Percentiles rank a stretch among this genome's conserved stretches.
Conservation (phyloP, 1,140 invertebrate genomes). For the Vanessa tameamea region DNA sequence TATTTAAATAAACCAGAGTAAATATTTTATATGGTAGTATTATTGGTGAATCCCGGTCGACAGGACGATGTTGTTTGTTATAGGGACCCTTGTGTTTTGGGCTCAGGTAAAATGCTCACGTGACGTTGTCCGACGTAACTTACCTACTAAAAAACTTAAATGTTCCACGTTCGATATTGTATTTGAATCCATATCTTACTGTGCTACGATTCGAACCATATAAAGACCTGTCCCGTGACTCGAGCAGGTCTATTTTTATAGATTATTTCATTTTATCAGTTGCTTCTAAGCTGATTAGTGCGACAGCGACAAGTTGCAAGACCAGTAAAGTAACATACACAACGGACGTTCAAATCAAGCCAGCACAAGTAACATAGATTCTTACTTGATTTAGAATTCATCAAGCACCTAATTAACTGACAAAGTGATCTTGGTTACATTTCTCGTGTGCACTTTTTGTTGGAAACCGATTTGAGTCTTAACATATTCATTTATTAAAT, state of each 20-base stretch:
- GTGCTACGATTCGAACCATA: neutral
- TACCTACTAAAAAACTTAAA: neutral
- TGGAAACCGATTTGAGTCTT: neutral
- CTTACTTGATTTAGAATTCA: constrained; percentile 16
- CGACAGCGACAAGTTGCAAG: constrained; percentile 1
- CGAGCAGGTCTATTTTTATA: constrained; percentile 14
- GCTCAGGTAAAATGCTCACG: constrained; percentile 27
- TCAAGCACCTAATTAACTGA: constrained; percentile 20
- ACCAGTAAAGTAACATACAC: constrained; percentile 5
- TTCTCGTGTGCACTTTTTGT: constrained; percentile 8
- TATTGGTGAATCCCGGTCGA: constrained; percentile 63
- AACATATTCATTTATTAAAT: neutral
- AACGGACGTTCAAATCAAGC: constrained; percentile 9
- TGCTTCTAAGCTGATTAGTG: constrained; percentile 11
- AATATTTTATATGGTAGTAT: constrained; percentile 73
- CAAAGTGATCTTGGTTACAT: constrained; percentile 11
- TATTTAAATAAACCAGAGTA: constrained; percentile 78
- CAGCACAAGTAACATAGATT: constrained; percentile 4
- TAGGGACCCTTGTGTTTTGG: constrained; percentile 8
- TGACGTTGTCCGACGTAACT: no score
- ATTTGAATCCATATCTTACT: neutral
- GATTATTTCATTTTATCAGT: constrained; percentile 9
- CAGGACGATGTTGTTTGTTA: constrained; percentile 33
- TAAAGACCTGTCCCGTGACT: neutral
- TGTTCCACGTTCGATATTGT: neutral